Conservation (phyloP, 2,113 vertebrate species). For the Pampusana beccarii region DNA sequence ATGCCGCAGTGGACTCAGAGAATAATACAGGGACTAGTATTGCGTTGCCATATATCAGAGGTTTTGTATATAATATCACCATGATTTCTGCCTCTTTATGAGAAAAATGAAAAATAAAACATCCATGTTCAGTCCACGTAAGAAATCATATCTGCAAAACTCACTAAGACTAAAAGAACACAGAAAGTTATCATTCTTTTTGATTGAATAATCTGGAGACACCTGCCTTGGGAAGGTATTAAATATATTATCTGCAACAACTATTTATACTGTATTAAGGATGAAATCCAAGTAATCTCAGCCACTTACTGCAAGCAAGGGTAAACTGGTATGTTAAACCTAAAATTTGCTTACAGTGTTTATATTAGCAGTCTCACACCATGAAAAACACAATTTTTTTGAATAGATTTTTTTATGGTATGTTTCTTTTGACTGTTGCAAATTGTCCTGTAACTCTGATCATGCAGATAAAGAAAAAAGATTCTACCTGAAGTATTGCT, state of each 20-base stretch:
- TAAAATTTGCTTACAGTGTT: neutral
- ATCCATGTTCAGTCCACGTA: fast-evolving
- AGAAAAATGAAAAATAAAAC: neutral
- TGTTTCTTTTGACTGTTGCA: neutral
- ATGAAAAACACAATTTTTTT: neutral
- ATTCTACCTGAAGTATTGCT: neutral
- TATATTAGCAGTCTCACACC: neutral
- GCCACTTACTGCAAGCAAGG: neutral
- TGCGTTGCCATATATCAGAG: neutral
- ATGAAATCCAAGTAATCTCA: neutral
- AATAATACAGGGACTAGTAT: neutral
- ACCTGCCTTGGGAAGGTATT: neutral
- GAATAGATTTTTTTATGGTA: neutral
- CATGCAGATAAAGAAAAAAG: neutral
- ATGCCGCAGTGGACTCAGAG: neutral
- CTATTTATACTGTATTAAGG: neutral
- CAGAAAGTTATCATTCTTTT: neutral
- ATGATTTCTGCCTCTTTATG: neutral
- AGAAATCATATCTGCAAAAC: neutral
- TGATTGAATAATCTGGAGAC: neutral
- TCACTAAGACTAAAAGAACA: neutral
- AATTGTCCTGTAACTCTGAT: neutral
- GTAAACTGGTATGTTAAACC: neutral
- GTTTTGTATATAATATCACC: neutral
- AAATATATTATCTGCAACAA: neutral